Conservation (phyloP, 2,797 vertebrate genomes). For the Chelon auratus region DNA sequence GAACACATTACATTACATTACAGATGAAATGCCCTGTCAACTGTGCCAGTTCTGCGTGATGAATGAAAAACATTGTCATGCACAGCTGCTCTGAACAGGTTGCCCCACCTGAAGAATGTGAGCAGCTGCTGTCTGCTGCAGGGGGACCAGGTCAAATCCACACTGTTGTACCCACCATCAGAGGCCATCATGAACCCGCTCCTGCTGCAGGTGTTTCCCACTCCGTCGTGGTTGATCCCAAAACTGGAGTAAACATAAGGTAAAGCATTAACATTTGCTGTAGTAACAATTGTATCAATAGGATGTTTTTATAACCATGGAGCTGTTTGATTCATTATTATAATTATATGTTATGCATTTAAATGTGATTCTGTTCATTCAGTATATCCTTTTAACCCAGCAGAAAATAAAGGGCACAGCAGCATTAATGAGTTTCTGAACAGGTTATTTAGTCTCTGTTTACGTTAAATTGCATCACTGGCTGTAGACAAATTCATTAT, state of each 20-base stretch:
- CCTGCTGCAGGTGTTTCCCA: slow-evolving; percentile 85
- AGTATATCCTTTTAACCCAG: too few species aligned
- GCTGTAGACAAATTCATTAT: neutral
- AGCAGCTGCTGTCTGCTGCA: slow-evolving; percentile 91
- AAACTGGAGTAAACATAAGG: slow-evolving; percentile 81
- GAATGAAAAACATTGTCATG: slow-evolving; percentile 33
- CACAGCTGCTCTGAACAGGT: slow-evolving; percentile 53
- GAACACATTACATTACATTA: neutral
- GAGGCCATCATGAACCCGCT: slow-evolving; percentile 92
- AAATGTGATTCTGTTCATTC: too few species aligned
- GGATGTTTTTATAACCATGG: neutral
- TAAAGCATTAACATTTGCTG: neutral
- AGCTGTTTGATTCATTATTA: neutral
- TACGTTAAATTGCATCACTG: neutral
- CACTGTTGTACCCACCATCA: slow-evolving; percentile 87
- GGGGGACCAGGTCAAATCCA: slow-evolving; percentile 90
- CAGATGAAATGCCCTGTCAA: slow-evolving; percentile 22
- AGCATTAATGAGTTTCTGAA: neutral
- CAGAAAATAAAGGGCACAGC: too few species aligned
- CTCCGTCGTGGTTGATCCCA: slow-evolving; percentile 92
- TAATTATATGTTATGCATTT: too few species aligned
- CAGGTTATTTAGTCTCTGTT: neutral
- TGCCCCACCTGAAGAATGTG: slow-evolving; percentile 89
- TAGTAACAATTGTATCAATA: neutral
- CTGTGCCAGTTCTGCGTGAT: slow-evolving; percentile 24